Base-by-base conservation (phyloP, 1,140 invertebrate species). In the Procambarus virginalis region DNA sequence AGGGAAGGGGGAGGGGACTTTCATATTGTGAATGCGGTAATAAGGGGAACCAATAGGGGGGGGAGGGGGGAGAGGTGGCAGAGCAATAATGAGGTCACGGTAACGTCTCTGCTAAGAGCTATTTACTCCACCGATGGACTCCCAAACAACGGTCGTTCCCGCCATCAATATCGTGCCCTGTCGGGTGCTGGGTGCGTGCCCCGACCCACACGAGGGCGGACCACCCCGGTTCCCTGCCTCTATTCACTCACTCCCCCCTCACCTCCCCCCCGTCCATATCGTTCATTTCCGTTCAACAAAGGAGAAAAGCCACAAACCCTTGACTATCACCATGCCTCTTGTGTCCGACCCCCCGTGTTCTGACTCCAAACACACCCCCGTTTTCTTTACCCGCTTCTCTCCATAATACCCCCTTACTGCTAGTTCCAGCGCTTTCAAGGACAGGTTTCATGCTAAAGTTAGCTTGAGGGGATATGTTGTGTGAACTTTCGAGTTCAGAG, bases 301-400 rank as follows among this genome's bases (percentile, higher is more conserved):
- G 82, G 84, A 85, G 73, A 34, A 77, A 85, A 85, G 84, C 84
- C 84, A 77, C 84, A 85, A 85, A 85, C 84, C 84, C 84, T 85
- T 73, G 70, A 85, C 84, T 85, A 85, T 85, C 84, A 75, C 84
- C 83, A 22, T 58, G 48, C 14, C 84, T 77, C 49, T 58, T 85
- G 70, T 85, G 73, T 9, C 58, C 46, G 64, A 82, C 48, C 58
- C 46, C 34, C 80, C 60, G 17, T 64, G 17, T 82, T 64, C 80
- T n/a, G 14, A 17, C 84, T 45, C 51, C 48, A 12, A n/a, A 22
- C 84, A 49, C 49, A 17, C 60, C 17, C 84, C 51, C n/a, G 49
- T 55, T 70, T 22, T 70, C 76, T n/a, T 48, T 20, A 12, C 45
- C 49, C 10, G 14, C 22, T 17, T 20, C 76, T 20, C 76, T 51